phyloP scores from a whole-genome alignment of 30 jellyfish, hydroid and myxozoan species.

The Cassiopea xamachana region DNA sequence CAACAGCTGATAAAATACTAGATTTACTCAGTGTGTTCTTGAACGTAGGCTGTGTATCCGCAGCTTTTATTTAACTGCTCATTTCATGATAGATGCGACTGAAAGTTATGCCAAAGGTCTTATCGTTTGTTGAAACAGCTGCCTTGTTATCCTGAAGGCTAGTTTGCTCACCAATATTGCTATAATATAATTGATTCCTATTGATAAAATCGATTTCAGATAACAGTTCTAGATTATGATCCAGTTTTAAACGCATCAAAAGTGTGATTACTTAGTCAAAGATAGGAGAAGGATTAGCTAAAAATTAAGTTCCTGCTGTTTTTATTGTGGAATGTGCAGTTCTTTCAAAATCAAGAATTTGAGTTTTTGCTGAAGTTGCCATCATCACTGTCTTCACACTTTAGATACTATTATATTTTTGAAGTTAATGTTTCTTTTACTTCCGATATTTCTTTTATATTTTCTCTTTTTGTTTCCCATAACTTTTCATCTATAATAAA shows the following conservation, averaged over 20 bases:
- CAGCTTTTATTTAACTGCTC: constrained; percentile 30
- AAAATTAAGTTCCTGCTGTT: background rate
- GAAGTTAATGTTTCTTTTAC: too few species aligned
- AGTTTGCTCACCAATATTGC: constrained; percentile 4
- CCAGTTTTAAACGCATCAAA: background rate
- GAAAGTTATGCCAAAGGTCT: background rate
- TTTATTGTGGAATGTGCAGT: background rate
- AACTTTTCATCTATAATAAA: too few species aligned
- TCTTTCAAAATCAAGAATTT: too few species aligned
- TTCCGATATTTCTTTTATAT: too few species aligned
- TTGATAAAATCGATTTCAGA: background rate
- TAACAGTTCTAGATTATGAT: background rate
- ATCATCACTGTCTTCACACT: too few species aligned
- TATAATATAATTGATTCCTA: background rate
- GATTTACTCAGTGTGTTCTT: background rate
- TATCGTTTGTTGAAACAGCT: constrained; percentile 11
- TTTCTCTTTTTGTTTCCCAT: too few species aligned
- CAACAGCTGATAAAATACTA: constrained; percentile 16
- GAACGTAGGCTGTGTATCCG: background rate
- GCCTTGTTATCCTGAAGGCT: background rate
- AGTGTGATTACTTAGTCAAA: background rate
- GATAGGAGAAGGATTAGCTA: background rate
- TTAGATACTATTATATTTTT: too few species aligned
- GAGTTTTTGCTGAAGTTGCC: too few species aligned
- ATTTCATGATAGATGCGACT: constrained; percentile 12